Evolutionary conservation across 2,113 vertebrate genomes (phyloP).

Genomic region (Chionomys nivalis): DNA sequence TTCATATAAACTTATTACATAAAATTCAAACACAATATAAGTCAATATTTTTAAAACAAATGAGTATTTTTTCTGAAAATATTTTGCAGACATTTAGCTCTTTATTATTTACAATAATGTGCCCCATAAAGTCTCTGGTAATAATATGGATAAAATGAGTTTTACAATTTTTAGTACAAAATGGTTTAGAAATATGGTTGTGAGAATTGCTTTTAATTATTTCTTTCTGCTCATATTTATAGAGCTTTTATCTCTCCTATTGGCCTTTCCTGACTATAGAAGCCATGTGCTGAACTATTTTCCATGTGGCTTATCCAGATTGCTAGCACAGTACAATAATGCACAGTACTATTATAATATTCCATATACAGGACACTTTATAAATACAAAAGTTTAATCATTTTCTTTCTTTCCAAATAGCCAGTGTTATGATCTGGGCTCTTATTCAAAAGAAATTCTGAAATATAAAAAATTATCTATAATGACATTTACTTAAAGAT

Average conservation of each 20-base stretch:
- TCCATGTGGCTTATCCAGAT: neutral
- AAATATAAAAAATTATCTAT: neutral
- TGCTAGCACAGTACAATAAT: neutral
- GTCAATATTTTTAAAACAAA: constrained; percentile 21
- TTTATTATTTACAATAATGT: neutral
- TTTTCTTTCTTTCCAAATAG: neutral
- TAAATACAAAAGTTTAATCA: constrained; percentile 1
- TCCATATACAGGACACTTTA: neutral
- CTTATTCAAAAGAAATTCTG: neutral
- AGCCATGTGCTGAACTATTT: neutral
- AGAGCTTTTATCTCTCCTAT: neutral
- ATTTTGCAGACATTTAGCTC: neutral
- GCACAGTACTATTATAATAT: neutral
- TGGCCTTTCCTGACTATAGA: neutral
- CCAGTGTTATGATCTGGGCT: neutral
- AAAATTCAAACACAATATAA: neutral
- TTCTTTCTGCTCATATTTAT: neutral
- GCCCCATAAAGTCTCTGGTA: neutral
- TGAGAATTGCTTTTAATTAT: constrained; percentile 16
- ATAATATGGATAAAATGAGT: constrained; percentile 2
- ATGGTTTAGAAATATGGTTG: neutral
- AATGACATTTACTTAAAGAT: neutral
- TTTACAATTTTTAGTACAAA: neutral
- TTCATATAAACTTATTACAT: neutral
- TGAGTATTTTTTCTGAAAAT: neutral